Percentiles rank a stretch among this genome's conserved stretches.
phyloP scores from a whole-genome alignment of 2,113 vertebrate species.

The Tachuris rubrigastra region DNA sequence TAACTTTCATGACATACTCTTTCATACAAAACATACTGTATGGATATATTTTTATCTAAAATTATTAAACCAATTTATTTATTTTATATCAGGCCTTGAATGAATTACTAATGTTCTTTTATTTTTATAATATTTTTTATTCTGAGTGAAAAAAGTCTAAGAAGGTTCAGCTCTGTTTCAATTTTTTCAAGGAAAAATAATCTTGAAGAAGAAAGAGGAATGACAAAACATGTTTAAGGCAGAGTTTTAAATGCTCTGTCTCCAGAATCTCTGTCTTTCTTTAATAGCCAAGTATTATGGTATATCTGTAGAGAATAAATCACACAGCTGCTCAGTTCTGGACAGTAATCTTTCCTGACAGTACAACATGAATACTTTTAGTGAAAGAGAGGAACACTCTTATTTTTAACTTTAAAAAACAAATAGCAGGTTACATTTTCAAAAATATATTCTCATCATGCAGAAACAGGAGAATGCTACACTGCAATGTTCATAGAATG shows the following conservation, averaged over 20 bases:
- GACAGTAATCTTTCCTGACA: conserved; percentile 6
- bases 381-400: background rate
- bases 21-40: background rate
- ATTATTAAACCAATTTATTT: background rate
- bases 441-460: background rate
- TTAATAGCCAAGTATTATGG: background rate
- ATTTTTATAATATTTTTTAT: background rate
- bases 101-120: background rate
- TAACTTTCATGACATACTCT: background rate
- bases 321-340: conserved; percentile 4
- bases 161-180: background rate
- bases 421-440: background rate
- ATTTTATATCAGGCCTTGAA: background rate
- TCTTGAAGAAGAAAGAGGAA: background rate
- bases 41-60: background rate
- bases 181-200: background rate
- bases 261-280: background rate
- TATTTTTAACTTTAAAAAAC: background rate
- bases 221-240: background rate
- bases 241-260: background rate
- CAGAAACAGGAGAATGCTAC: background rate
- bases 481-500: background rate
- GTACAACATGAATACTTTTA: background rate
- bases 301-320: background rate
- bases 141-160: background rate